These are phyloP conservation scores for Pipistrellus kuhlii DNA, from an alignment of 2,797 vertebrate genomes.

Conservation along the genomic window DNA sequence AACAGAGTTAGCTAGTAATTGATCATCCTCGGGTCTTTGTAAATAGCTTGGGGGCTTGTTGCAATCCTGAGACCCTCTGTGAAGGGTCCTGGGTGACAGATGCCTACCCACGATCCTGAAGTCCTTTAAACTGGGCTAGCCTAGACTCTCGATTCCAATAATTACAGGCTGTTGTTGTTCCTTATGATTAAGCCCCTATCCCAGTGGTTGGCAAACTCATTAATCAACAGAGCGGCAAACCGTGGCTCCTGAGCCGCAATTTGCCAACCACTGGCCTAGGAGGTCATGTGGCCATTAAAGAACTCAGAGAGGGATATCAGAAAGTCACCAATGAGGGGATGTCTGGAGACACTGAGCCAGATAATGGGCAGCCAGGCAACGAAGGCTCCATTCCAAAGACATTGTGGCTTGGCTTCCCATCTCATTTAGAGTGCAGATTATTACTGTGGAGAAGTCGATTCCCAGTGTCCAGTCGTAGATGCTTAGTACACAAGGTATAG, in stretches of 20 bases:
- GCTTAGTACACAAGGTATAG: slow-evolving; percentile 9
- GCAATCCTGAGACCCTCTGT: background rate
- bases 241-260: too few species aligned
- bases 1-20: background rate
- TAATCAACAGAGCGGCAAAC: too few species aligned
- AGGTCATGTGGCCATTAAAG: background rate
- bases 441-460: background rate
- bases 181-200: too few species aligned
- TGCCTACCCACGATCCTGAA: background rate
- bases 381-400: background rate
- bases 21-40: background rate
- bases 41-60: background rate
- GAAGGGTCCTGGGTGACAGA: background rate
- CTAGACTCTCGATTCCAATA: too few species aligned
- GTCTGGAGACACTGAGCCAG: background rate
- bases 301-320: background rate
- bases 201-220: too few species aligned
- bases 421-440: background rate
- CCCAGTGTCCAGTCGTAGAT: slow-evolving; percentile 5
- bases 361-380: background rate
- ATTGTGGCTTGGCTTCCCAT: background rate
- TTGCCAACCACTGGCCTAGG: too few species aligned
- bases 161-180: too few species aligned
- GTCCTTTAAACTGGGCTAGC: background rate
- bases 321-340: background rate